Conservation (phyloP, 2,797 vertebrate genomes). For the Amblyopsis hoosieri region DNA sequence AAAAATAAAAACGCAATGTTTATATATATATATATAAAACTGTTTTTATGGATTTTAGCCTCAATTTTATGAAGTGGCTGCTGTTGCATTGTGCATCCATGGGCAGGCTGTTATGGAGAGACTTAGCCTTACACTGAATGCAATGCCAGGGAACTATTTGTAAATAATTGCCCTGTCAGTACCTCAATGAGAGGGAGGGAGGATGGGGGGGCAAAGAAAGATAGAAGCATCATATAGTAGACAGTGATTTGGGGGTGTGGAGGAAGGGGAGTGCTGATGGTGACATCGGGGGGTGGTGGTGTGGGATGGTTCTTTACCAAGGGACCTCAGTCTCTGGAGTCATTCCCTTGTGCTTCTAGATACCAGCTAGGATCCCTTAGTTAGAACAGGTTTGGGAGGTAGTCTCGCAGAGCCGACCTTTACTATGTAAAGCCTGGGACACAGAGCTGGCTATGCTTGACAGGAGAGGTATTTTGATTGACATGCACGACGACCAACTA, state of each 20-base stretch:
- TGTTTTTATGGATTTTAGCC: not conserved
- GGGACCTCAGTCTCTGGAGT: conserved; percentile 46
- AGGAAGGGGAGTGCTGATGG: conserved; percentile 39
- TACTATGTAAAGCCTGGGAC: too few relatives aligned
- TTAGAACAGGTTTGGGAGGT: not conserved
- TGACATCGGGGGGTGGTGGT: conserved; percentile 55
- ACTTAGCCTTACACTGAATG: conserved; percentile 54
- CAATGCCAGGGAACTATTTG: conserved; percentile 41
- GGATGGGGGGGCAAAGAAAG: conserved; percentile 50
- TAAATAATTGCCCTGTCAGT: conserved; percentile 49
- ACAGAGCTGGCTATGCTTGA: too few relatives aligned
- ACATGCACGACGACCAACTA: too few relatives aligned
- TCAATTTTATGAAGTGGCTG: conserved; percentile 19
- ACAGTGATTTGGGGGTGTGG: conserved; percentile 23
- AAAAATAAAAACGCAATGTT: not conserved
- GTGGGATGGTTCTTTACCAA: conserved; percentile 2
- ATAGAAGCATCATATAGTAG: conserved; percentile 22
- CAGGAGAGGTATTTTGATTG: too few relatives aligned
- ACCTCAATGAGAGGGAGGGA: conserved; percentile 33
- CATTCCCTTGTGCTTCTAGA: conserved; percentile 35
- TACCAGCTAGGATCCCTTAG: conserved; percentile 15
- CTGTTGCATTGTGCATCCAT: conserved; percentile 42
- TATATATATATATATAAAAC: too few relatives aligned
- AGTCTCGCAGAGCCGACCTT: too few relatives aligned
- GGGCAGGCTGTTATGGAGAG: conserved; percentile 18